Conservation (phyloP, 2,797 vertebrate species). For the Schizopygopsis pylzovi region DNA sequence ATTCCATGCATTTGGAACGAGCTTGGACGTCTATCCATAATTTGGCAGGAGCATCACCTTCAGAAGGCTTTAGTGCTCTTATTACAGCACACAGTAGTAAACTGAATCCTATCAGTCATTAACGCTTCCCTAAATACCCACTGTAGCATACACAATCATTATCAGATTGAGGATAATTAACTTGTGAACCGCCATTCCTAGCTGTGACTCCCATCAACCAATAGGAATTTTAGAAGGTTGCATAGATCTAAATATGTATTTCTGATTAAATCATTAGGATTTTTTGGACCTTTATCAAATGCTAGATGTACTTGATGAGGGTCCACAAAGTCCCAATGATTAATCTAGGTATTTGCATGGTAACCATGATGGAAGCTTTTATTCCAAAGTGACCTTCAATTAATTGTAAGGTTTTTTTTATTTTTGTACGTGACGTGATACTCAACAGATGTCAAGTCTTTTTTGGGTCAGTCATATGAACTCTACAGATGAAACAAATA, state of each 20-base stretch:
- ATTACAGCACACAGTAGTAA: slow-evolving; percentile 55
- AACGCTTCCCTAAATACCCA: slow-evolving; percentile 6
- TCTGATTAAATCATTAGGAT: not conserved
- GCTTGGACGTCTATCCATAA: slow-evolving; percentile 12
- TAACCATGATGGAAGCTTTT: not conserved
- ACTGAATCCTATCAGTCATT: slow-evolving; percentile 26
- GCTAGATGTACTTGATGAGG: not conserved
- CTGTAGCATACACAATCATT: slow-evolving; percentile 37
- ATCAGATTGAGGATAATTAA: not conserved
- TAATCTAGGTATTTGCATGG: not conserved
- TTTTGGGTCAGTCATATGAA: slow-evolving; percentile 47
- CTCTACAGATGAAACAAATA: not conserved
- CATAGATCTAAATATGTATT: not conserved
- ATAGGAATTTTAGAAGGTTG: not conserved
- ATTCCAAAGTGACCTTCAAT: not conserved
- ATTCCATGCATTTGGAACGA: slow-evolving; percentile 16
- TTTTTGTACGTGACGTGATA: not conserved
- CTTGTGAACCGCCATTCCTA: not conserved
- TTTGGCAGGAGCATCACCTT: slow-evolving; percentile 15
- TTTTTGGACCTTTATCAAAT: not conserved
- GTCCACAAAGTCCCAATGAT: not conserved
- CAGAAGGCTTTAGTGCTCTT: slow-evolving; percentile 30
- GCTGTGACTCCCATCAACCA: not conserved
- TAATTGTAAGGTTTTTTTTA: not conserved
- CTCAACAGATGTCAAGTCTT: slow-evolving; percentile 15